These are phyloP conservation scores for Xanthorhoe spadicearia DNA, from an alignment of 2,888 invertebrate species.

Conservation along the genomic window DNA sequence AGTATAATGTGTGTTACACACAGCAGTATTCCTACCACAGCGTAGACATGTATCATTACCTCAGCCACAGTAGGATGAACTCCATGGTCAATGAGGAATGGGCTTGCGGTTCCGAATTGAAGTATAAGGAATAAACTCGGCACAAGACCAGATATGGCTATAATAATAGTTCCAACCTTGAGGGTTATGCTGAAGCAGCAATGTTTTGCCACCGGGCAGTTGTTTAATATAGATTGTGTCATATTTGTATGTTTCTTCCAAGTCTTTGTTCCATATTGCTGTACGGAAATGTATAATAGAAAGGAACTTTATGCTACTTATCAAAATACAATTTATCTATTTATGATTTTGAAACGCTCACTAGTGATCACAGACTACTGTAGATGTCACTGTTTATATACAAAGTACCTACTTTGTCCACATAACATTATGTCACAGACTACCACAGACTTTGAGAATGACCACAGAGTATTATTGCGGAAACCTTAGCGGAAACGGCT, in stretches of 20 bases:
- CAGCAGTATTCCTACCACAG: constrained; percentile 54
- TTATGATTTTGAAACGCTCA: too few relatives aligned
- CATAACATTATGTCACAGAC: too few relatives aligned
- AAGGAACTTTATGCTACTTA: too few relatives aligned
- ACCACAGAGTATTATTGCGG: too few relatives aligned
- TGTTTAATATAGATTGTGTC: constrained; percentile 35
- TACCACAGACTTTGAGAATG: too few relatives aligned
- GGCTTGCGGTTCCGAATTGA: constrained; percentile 43
- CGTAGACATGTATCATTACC: constrained; percentile 53
- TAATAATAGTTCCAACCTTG: constrained; percentile 58
- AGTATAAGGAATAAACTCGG: constrained; percentile 51
- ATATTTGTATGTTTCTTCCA: constrained; percentile 5
- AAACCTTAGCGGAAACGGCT: too few relatives aligned
- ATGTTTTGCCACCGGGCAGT: constrained; percentile 48
- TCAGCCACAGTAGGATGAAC: constrained; percentile 38
- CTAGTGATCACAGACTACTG: too few relatives aligned
- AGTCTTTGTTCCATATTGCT: background rate
- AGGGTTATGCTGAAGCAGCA: constrained; percentile 58
- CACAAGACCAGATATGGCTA: constrained; percentile 54
- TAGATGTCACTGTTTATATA: too few relatives aligned
- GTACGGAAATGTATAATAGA: too few relatives aligned
- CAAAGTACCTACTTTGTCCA: too few relatives aligned
- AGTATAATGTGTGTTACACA: constrained; percentile 53
- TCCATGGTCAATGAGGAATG: constrained; percentile 43
- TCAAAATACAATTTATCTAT: too few relatives aligned